Conservation (phyloP, 2,888 invertebrate genomes). For the Cheilosia urbana region DNA sequence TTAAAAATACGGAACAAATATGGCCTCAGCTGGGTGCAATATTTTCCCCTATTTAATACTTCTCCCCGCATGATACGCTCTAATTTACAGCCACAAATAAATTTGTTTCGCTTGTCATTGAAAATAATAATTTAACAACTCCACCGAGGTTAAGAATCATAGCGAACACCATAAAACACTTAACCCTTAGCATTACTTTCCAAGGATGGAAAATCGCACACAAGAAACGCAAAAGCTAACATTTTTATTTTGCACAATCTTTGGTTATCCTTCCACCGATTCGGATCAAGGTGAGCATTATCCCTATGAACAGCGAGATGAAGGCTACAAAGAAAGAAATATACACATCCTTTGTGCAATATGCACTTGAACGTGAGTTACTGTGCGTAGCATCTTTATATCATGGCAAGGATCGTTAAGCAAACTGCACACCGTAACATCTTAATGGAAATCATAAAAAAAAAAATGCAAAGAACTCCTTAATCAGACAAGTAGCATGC, state of each 20-base stretch:
- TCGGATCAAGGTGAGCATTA: conserved; percentile 49
- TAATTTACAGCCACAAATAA: not conserved
- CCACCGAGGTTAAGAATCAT: not conserved
- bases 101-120: not conserved
- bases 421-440: not conserved
- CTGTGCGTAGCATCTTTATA: conserved; percentile 9
- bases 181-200: conserved; percentile 23
- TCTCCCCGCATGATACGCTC: no score
- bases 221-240: not conserved
- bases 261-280: conserved; percentile 35
- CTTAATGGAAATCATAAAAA: conserved; percentile 22
- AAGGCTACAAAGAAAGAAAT: conserved; percentile 10
- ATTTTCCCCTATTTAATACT: no score
- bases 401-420: conserved; percentile 34
- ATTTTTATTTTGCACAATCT: not conserved
- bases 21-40: no score
- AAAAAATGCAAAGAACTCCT: conserved; percentile 17
- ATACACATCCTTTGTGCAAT: conserved; percentile 16
- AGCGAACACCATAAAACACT: conserved; percentile 43
- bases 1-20: no score
- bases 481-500: not conserved
- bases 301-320: not conserved
- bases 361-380: not conserved
- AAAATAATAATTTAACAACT: conserved; percentile 11
- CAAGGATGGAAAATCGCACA: conserved; percentile 9